Percentiles rank a stretch among this genome's conserved stretches.
phyloP scores from a whole-genome alignment of 2,888 invertebrate species.

The Andrena praecox region DNA sequence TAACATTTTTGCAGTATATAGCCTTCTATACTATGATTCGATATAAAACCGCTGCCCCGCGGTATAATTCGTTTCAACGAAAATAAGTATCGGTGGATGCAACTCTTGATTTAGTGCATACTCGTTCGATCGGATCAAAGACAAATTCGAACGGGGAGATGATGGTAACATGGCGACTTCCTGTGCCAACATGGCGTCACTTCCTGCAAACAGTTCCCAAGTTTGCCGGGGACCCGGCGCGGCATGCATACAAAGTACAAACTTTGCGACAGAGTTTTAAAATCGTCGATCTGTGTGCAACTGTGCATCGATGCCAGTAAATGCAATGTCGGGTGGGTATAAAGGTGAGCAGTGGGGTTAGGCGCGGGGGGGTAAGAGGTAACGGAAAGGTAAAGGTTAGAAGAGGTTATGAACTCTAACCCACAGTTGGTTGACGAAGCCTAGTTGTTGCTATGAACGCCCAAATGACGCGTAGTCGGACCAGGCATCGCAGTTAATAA shows the following conservation, averaged over 20 bases:
- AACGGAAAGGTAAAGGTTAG: slow-evolving; percentile 79
- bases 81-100: neutral
- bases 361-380: slow-evolving; percentile 66
- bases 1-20: slow-evolving; percentile 35
- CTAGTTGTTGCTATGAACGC: slow-evolving; percentile 74
- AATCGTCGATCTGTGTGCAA: slow-evolving; percentile 48
- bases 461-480: slow-evolving; percentile 71
- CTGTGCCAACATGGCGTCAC: slow-evolving; percentile 43
- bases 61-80: neutral
- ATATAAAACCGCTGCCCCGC: neutral
- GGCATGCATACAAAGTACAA: slow-evolving; percentile 25
- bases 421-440: slow-evolving; percentile 73
- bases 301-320: slow-evolving; percentile 58
- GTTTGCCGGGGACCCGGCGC: slow-evolving; percentile 40
- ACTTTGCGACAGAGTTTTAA: slow-evolving; percentile 35
- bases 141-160: slow-evolving; percentile 9
- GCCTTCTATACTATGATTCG: neutral
- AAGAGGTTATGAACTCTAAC: slow-evolving; percentile 82
- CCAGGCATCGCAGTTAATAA: slow-evolving; percentile 64
- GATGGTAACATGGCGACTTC: slow-evolving; percentile 18
- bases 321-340: slow-evolving; percentile 67
- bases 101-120: neutral
- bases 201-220: slow-evolving; percentile 47
- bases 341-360: slow-evolving; percentile 71
- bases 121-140: neutral